These are phyloP conservation scores for Montipora foliosa DNA, from an alignment of 64 coral and sea anemone species.

Conservation along the genomic window DNA sequence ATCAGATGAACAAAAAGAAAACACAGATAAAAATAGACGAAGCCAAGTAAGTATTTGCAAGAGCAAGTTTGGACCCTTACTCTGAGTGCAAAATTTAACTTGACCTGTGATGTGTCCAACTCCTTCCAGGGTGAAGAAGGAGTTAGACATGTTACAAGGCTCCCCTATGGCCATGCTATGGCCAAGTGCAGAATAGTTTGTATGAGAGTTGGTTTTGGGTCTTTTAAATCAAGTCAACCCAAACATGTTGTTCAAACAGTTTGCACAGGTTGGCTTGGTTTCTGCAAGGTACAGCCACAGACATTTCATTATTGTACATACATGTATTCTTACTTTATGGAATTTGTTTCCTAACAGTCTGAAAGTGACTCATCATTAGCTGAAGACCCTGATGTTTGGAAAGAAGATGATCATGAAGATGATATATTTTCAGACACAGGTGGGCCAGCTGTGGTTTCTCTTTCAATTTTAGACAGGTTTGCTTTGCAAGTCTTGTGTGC, in stretches of 20 bases:
- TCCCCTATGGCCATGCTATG: too few species aligned
- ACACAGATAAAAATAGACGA: neutral
- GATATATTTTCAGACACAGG: slow-evolving; percentile 23
- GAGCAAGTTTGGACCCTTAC: neutral
- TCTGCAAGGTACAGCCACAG: too few species aligned
- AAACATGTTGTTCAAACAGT: too few species aligned
- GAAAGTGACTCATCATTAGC: slow-evolving; percentile 21
- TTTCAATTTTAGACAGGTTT: neutral
- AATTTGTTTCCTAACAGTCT: neutral
- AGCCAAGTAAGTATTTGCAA: neutral
- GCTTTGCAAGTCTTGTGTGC: neutral
- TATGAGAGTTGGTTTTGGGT: too few species aligned
- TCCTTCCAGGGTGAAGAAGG: too few species aligned
- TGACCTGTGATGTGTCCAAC: too few species aligned
- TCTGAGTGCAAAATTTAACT: neutral
- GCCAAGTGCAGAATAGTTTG: too few species aligned
- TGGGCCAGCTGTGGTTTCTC: neutral
- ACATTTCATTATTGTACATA: neutral
- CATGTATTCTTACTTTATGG: neutral
- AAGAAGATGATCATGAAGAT: slow-evolving; percentile 46
- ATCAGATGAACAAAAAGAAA: neutral
- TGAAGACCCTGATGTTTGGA: slow-evolving; percentile 35
- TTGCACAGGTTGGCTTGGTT: too few species aligned
- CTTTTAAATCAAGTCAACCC: too few species aligned
- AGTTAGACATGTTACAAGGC: too few species aligned